Evolutionary conservation across 2,113 vertebrate genomes (phyloP), one percentile per base, ranked within the genome.

Genomic region (Hemibagrus wyckioides): DNA sequence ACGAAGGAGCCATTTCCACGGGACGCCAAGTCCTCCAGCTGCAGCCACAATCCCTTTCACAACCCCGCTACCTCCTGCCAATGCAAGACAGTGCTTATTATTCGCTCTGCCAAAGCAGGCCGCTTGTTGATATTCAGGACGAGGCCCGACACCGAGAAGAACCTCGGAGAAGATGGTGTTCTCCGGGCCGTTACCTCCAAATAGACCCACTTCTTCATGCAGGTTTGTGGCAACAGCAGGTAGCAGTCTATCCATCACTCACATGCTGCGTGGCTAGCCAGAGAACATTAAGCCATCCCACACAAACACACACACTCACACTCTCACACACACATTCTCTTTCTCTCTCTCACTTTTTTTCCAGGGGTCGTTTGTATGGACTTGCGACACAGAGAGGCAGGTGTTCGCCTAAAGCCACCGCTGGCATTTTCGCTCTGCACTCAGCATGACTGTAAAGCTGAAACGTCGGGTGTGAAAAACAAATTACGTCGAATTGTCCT

Each of bases 371-470:
- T 91, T 93, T 90, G 88, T 89, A 91, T 15, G 61, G 77, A 92
- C 92, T 93, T 91, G 90, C 87, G 88, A 90, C 91, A 88, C 90
- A 87, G 23, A 50, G 85, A 88, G 91, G 93, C 90, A 93, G 89
- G 30, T 93, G 92, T 91, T 92, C 88, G 92, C 93, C 93, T 91
- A 80, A 85, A 94, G 93, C 93, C 67, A 92, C 87, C 83, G 90
- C 89, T 92, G 94, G 92, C 92, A 93, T 95, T 94, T 93, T 90
- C 87, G 90, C 75, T 25, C 36, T 17, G 91, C 91, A 89, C 90
- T 57, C 77, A 90, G 57, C 50, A 39, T 59, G 85, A 83, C 48
- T 80, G 81, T 63, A 59, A 56, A 56, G 2, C 56, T 19, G 21
- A 77, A 82, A 36, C 6, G 50, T 33, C 36, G 76, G 54, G 56